Evolutionary conservation across 2,888 invertebrate genomes (phyloP), one percentile per base, ranked within the genome.

Genomic region (Noctua janthe): DNA sequence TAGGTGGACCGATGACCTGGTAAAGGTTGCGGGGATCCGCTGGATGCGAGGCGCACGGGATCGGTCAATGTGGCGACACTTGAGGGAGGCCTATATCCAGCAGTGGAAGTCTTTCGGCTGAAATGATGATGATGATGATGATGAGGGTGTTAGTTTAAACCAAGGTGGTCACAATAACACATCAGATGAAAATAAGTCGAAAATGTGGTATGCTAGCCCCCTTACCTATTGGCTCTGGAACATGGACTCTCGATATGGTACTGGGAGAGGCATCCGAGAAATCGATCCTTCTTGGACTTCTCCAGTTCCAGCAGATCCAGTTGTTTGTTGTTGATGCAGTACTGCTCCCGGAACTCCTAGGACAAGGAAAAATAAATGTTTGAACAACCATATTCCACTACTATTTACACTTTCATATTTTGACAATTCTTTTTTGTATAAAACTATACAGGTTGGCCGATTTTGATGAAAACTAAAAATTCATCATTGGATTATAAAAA

Each of bases 251-350:
- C 97, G 92, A 98, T 98, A 92, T 97, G 97, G 92, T 97, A 97
- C 87, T 97, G 97, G 73, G 99, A 98, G 91, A 99, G 97, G 94
- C 99, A 99, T 90, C 99, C 99, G 95, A 99, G 99, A 94, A 99
- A 98, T 91, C 98, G 97, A 92, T 97, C 97, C 95, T 97, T 97
- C 94, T 97, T 97, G 94, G 97, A 97, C 91, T 97, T 97, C 91
- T 97, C 97, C 96, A 97, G 84, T 91, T 99, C 99, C 92, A 99
- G 97, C 91, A 98, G 98, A 93, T 98, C 98, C 94, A 99, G 97
- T 95, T 99, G 99, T 93, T 99, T 98, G 96, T 98, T 98, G 94
- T 98, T 99, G 97, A 99, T 98, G 97, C 99, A 99, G 97, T 99
- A 99, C 96, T 99, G 99, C 94, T 99, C 99, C 90, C 98, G 98